Evolutionary conservation across 2,888 invertebrate genomes (phyloP), one percentile per base, ranked within the genome.

Genomic region (Timema cristinae): DNA sequence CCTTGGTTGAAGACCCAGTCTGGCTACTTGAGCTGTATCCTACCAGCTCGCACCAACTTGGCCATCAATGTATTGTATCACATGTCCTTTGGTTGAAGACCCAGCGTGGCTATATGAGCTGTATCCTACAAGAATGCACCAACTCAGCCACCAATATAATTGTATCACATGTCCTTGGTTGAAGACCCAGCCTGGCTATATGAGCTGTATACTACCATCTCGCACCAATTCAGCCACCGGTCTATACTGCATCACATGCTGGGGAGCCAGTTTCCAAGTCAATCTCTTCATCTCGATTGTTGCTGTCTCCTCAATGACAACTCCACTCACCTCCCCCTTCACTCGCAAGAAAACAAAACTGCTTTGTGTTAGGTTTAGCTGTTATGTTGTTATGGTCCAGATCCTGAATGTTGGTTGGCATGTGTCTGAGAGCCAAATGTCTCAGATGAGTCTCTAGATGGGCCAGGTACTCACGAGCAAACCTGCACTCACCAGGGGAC

Each of bases 311-410:
- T 90, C 90, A 69, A 93, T 84, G 13, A 93, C 81, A 50, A 95
- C 88, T 47, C 90, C 89, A 67, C 89, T 88, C 74, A 90, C 87
- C 52, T 88, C 85, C 80, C 88, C 87, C 78, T 91, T 92, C 0
- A 93, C 92, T 81, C 90, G 89, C n/a, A 94, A 83, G 81, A 96
- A 95, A 5, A 96, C 91, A 84, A 94, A 93, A 73, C 89, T 88
- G 81, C 92, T 88, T n/a, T 74, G 93, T 81, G 81, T 95, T 93
- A 4, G 96, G 95, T 63, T 86, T 84, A 2, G 90, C 83, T n/a
- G 87, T 83, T 77, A 90, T 84, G 79, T 89, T 89, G 75, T 85
- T 85, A 76, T 86, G 85, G 75, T 91, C 90, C 79, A 91, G 88
- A 6, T 86, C 84, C 75, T 90, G 88, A 80, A 90, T 88, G 78